These are phyloP conservation scores for Hestina assimilis DNA, from an alignment of 1,140 invertebrate species.

Conservation along the genomic window DNA sequence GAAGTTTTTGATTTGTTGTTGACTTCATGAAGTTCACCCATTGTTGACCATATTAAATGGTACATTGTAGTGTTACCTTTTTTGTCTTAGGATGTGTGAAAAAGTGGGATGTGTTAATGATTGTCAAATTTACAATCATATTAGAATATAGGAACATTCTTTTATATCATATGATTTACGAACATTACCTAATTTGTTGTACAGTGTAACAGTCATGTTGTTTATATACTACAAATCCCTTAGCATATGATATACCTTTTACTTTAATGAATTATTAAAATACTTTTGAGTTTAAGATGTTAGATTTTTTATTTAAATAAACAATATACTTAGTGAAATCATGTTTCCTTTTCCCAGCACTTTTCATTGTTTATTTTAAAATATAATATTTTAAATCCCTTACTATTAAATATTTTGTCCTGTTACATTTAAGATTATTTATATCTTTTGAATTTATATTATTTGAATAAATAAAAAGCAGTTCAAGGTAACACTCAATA, in stretches of 20 bases:
- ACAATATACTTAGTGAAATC: constrained; percentile 5
- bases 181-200: constrained; percentile 36
- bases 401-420: no score
- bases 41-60: constrained; percentile 27
- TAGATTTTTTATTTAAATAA: constrained; percentile 52
- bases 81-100: constrained; percentile 6
- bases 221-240: constrained; percentile 32
- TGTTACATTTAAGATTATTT: no score
- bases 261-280: constrained; percentile 51
- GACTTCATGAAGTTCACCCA: constrained; percentile 51
- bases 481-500: constrained; percentile 69
- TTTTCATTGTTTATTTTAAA: constrained; percentile 3
- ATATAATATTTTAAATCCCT: neutral
- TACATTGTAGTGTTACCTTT: constrained; percentile 28
- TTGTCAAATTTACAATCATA: constrained; percentile 21
- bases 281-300: constrained; percentile 35
- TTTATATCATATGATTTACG: constrained; percentile 35
- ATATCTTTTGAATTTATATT: no score
- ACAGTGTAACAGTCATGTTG: constrained; percentile 44
- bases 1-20: constrained; percentile 58
- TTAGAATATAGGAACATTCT: constrained; percentile 53
- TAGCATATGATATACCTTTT: constrained; percentile 36
- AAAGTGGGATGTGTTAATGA: constrained; percentile 42
- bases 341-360: constrained; percentile 24
- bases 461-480: constrained; percentile 36